These are phyloP conservation scores for Panzeria rudis DNA, from an alignment of 2,888 invertebrate species.

Conservation along the genomic window DNA sequence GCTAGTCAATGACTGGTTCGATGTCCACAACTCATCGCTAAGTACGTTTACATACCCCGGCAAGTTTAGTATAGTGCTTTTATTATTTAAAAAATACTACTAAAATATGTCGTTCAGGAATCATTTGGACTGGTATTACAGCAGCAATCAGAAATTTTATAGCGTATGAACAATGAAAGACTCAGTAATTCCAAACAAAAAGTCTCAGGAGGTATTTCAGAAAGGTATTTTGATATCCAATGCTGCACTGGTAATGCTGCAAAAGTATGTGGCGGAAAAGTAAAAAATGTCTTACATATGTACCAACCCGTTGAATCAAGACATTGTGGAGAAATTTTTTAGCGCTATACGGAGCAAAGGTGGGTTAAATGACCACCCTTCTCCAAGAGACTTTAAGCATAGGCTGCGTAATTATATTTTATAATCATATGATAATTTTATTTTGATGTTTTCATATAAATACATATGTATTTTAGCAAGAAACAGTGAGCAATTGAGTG, in stretches of 20 bases:
- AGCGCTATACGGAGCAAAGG: too few species aligned
- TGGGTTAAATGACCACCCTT: neutral
- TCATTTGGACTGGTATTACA: neutral
- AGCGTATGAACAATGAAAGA: neutral
- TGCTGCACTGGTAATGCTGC: neutral
- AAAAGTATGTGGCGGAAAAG: neutral
- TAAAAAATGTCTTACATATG: neutral
- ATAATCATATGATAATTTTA: neutral
- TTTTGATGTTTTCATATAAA: too few species aligned
- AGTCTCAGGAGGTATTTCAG: neutral
- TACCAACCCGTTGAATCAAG: neutral
- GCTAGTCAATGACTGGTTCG: too few species aligned
- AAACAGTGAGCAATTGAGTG: neutral
- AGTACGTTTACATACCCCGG: too few species aligned
- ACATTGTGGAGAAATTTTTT: neutral
- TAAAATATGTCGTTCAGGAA: neutral
- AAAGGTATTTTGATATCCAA: neutral
- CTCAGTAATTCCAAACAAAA: neutral
- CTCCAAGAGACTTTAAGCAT: neutral
- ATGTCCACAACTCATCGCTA: too few species aligned
- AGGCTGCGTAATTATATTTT: constrained; percentile 10
- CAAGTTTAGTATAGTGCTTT: too few species aligned
- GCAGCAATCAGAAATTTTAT: neutral
- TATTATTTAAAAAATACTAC: too few species aligned
- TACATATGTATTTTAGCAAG: neutral